Evolutionary conservation across 2,113 vertebrate species (phyloP).

Genomic region (Tapirus terrestris): DNA sequence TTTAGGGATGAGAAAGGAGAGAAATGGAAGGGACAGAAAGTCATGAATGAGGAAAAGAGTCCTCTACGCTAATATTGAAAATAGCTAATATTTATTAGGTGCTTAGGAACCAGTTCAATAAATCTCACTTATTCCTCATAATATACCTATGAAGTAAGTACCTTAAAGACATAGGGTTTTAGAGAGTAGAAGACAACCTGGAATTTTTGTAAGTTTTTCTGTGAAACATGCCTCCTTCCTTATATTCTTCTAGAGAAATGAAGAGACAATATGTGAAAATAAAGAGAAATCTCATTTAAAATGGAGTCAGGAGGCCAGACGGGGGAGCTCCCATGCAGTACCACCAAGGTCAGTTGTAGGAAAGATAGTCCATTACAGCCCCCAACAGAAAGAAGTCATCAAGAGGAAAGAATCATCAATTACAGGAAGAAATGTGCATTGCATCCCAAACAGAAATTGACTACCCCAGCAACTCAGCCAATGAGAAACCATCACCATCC

Average conservation of each 20-base stretch:
- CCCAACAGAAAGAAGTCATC: no score
- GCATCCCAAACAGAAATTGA: no score
- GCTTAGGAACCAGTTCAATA: not conserved
- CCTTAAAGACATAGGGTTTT: not conserved
- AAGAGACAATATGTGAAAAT: not conserved
- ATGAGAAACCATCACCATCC: no score
- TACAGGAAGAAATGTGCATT: no score
- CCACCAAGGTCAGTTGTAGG: no score
- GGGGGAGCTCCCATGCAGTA: no score
- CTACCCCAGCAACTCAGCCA: no score
- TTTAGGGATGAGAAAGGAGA: not conserved
- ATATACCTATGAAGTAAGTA: not conserved
- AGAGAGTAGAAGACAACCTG: not conserved
- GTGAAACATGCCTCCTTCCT: not conserved
- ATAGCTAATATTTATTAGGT: not conserved
- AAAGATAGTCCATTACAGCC: no score
- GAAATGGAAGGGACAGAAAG: not conserved
- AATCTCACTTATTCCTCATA: not conserved
- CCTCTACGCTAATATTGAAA: not conserved
- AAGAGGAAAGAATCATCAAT: no score
- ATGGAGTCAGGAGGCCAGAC: no score
- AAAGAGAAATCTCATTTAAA: no score
- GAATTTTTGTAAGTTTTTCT: not conserved
- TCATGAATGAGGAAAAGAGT: not conserved
- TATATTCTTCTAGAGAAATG: not conserved